Evolutionary conservation across 2,888 invertebrate species (phyloP).

Genomic region (Eilema griseolum): DNA sequence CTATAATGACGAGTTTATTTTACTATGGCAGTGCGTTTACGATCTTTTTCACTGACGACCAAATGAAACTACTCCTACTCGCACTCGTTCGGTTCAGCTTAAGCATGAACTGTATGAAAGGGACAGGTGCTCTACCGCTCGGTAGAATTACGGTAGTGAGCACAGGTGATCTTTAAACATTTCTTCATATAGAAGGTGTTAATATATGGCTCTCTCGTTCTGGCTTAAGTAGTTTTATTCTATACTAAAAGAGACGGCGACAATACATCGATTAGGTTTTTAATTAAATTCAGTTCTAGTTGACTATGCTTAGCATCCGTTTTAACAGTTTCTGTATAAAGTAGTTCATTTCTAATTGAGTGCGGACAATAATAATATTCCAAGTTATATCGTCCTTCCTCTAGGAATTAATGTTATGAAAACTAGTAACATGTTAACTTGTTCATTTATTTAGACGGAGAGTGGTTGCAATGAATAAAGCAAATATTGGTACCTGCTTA

Average conservation of each 20-base stretch:
- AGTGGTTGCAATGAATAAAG: neutral
- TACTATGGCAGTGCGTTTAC: conserved; percentile 40
- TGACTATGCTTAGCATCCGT: conserved; percentile 78
- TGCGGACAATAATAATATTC: conserved; percentile 65
- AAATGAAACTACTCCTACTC: conserved; percentile 84
- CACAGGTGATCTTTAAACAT: conserved; percentile 87
- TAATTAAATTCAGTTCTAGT: conserved; percentile 77
- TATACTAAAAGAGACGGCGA: conserved; percentile 61
- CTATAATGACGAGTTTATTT: conserved; percentile 53
- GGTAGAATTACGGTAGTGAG: conserved; percentile 86
- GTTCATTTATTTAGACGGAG: conserved; percentile 54
- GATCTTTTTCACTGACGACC: conserved; percentile 54
- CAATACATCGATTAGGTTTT: conserved; percentile 62
- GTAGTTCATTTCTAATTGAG: conserved; percentile 70
- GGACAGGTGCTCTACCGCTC: conserved; percentile 85
- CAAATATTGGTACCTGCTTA: neutral
- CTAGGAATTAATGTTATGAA: conserved; percentile 37
- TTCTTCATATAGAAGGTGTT: conserved; percentile 76
- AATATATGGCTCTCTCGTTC: conserved; percentile 78
- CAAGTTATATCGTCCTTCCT: conserved; percentile 58
- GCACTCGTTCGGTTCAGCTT: conserved; percentile 84
- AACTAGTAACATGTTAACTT: conserved; percentile 19
- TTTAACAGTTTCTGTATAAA: conserved; percentile 72
- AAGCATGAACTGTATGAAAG: conserved; percentile 85
- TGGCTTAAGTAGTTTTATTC: conserved; percentile 46